Conservation (phyloP, 2,113 vertebrate species). For the Eudorcas thomsonii region DNA sequence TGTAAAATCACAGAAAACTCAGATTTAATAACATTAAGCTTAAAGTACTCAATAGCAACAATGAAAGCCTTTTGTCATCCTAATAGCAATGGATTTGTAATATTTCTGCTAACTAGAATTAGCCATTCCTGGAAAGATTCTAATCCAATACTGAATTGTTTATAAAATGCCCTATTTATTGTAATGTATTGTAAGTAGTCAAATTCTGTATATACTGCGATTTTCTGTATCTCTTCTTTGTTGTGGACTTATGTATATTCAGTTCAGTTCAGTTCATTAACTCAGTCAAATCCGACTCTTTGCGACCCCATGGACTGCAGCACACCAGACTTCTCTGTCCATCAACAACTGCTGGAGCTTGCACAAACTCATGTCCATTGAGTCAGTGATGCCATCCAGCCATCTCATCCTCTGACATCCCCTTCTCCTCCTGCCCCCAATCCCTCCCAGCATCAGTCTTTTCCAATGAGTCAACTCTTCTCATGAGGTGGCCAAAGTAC, state of each 20-base stretch:
- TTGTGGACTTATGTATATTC: slow-evolving; percentile 77
- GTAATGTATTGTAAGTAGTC: slow-evolving; percentile 72
- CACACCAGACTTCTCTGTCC: neutral
- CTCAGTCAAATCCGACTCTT: neutral
- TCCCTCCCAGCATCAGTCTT: neutral
- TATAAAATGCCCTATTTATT: slow-evolving; percentile 4
- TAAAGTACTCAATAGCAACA: neutral
- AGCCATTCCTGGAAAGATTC: neutral
- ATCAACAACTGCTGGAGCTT: neutral
- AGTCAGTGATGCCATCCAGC: neutral
- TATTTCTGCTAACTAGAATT: neutral
- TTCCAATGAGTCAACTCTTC: no score
- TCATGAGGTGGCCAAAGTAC: no score
- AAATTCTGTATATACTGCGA: slow-evolving; percentile 77
- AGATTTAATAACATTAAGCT: neutral
- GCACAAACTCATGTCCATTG: neutral
- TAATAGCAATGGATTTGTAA: neutral
- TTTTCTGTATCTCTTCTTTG: slow-evolving; percentile 73
- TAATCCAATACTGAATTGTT: neutral
- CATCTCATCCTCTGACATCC: neutral
- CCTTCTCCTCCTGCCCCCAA: neutral
- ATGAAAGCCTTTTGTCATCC: neutral
- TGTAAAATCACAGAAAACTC: neutral
- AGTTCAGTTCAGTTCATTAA: neutral
- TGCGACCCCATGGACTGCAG: neutral